phyloP scores from a whole-genome alignment of 2,797 vertebrate species.

The Takifugu rubripes region DNA sequence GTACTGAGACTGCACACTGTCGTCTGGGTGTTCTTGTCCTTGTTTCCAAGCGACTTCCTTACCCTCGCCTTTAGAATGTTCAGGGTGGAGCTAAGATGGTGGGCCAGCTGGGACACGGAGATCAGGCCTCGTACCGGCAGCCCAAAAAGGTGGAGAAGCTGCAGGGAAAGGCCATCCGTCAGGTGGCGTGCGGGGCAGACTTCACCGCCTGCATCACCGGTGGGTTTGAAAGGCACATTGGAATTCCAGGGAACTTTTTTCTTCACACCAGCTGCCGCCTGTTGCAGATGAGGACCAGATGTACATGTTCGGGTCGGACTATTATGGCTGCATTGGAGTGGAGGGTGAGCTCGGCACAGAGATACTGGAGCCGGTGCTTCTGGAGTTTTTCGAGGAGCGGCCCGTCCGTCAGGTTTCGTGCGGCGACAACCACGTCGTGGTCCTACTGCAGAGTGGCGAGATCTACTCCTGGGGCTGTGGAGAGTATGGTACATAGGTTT shows the following conservation, averaged over 20 bases:
- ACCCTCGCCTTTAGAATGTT: conserved; percentile 81
- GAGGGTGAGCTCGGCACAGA: conserved; percentile 82
- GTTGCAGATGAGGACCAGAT: conserved; percentile 92
- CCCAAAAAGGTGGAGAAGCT: conserved; percentile 92
- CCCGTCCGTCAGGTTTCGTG: conserved; percentile 92
- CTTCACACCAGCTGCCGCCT: neutral
- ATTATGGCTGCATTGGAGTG: conserved; percentile 95
- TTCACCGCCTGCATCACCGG: conserved; percentile 96
- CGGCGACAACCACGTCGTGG: conserved; percentile 95
- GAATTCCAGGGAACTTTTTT: neutral
- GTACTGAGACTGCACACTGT: conserved; percentile 48
- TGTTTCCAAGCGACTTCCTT: conserved; percentile 3
- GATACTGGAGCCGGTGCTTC: conserved; percentile 86
- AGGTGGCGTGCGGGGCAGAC: conserved; percentile 94
- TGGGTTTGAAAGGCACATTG: conserved; percentile 59
- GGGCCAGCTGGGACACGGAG: conserved; percentile 94
- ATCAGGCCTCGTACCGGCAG: conserved; percentile 94
- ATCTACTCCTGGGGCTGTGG: conserved; percentile 97
- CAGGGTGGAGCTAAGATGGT: conserved; percentile 95
- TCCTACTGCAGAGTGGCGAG: conserved; percentile 84
- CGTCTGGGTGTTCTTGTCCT: neutral
- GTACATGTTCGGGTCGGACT: conserved; percentile 97
- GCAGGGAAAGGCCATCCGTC: conserved; percentile 90
- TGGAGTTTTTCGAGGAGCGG: conserved; percentile 89
- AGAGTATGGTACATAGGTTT: conserved; percentile 60